Base-by-base conservation (phyloP, 2,113 vertebrate species). In the Oenanthe oenanthe region DNA sequence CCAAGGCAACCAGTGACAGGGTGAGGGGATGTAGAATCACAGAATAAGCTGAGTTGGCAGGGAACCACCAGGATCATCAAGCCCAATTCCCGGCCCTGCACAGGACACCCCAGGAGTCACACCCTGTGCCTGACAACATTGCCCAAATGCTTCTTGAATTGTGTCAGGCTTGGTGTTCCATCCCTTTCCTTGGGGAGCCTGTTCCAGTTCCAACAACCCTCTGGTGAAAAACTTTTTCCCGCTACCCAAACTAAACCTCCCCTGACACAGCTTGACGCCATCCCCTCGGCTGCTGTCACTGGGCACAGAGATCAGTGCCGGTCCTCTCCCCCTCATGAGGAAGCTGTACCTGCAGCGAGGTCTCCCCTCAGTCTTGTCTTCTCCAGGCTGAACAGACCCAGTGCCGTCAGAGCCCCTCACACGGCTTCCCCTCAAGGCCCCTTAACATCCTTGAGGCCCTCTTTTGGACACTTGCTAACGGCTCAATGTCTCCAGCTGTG, bases 351-450 rank as follows among this genome's bases (percentile, higher is more conserved):
- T 56, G 7, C 7, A 6, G 0, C 10, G 57, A 57, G 57, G 20
- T 26, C 6, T 63, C 19, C 20, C 40, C 48, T 78, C 42, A 34
- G 40, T 5, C 22, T 28, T 14, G 22, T 15, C n/a, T 25, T 9
- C 17, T 77, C 29, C 25, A 8, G 19, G 29, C 34, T 17, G 56
- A 40, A 14, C n/a, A 40, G 13, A 11, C 19, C 29, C 3, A 42
- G 40, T 14, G 40, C 5, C 12, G 8, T 29, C 13, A 5, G 28
- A 16, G 1, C 28, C n/a, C 28, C 63, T n/a, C 54, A 10, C 11
- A 26, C 0, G 0, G 12, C 81, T 56, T 56, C 50, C 18, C 18
- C 48, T 54, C 34, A 1, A 3, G 20, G 12, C 17, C 42, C 10
- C 40, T 50, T 34, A 34, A 6, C 42, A 50, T 18, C 31, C 22